Base-by-base conservation (phyloP, 2,113 vertebrate genomes). In the Percina caprodes region DNA sequence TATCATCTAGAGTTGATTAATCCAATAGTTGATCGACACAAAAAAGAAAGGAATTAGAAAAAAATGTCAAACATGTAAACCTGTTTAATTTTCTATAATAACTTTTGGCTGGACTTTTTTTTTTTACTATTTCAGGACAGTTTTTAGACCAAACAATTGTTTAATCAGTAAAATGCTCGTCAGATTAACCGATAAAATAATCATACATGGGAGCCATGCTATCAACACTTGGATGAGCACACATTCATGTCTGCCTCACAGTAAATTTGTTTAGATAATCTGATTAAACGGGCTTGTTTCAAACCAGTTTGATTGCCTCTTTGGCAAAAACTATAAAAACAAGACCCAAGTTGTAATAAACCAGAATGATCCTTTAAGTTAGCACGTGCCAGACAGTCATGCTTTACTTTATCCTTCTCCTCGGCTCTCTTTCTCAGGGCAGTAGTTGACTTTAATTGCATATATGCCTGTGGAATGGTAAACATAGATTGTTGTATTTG, bases 371-470 rank as follows among this genome's bases (percentile, higher is more conserved):
- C 55, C 51, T 60, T 77, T 23, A 48, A 26, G 51, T 67, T 42
- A 65, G 39, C 15, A 48, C 69, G 77, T 82, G 77, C 56, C 71
- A 74, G 71, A 61, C 62, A 68, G 69, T 80, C 75, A 65, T 77
- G 63, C 79, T 86, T 90, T 82, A 82, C 48, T 59, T 83, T 76
- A 61, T 83, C 74, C 73, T 82, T 85, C 80, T 87, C 65, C 79
- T 88, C 5, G 59, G 91, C 82, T 85, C 85, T 86, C 87, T 88
- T 85, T 91, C 90, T 93, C 89, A 94, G 90, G 90, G 90, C 80
- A 82, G 89, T 85, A 86, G 86, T 86, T 67, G 76, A 87, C 73
- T 82, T 84, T 73, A 83, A 79, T 76, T 86, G 68, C 83, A 71
- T 87, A 52, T 67, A 84, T 88, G 84, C 82, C 73, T 82, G 63